These are phyloP conservation scores for Aphelenchoides bicaudatus DNA, from an alignment of 2,888 invertebrate genomes.

Conservation along the genomic window DNA sequence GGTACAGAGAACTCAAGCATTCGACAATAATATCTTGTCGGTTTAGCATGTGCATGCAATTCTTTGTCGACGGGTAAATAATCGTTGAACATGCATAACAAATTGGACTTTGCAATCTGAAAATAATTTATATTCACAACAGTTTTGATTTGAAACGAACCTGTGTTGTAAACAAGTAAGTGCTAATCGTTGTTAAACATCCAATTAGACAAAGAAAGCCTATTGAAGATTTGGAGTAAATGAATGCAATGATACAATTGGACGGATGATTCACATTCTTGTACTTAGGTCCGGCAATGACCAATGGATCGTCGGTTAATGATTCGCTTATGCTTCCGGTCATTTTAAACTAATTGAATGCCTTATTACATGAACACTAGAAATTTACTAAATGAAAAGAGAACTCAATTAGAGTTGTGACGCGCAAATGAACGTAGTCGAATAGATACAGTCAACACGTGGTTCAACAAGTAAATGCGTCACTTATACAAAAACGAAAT, in stretches of 20 bases:
- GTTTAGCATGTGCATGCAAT: conserved; percentile 14
- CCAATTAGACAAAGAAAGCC: conserved; percentile 26
- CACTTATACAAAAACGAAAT: no score
- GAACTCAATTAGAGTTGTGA: no score
- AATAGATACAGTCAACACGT: no score
- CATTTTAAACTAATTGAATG: no score
- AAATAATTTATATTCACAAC: neutral
- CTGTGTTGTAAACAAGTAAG: conserved; percentile 26
- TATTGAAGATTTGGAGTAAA: conserved; percentile 28
- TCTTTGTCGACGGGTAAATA: conserved; percentile 27
- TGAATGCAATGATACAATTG: conserved; percentile 11
- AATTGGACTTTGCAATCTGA: conserved; percentile 29
- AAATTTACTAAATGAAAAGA: no score
- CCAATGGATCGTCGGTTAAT: conserved; percentile 11
- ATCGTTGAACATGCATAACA: conserved; percentile 28
- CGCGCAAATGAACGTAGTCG: no score
- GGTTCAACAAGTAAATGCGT: no score
- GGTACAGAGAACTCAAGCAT: conserved; percentile 29
- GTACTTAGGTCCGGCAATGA: conserved; percentile 20
- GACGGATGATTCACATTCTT: conserved; percentile 15
- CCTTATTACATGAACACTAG: no score
- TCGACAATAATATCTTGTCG: conserved; percentile 26
- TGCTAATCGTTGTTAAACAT: conserved; percentile 25
- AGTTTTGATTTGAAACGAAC: conserved; percentile 13
- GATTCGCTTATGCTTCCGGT: neutral